Percentiles rank a stretch among this genome's conserved stretches.
phyloP scores from a whole-genome alignment of 2,888 invertebrate genomes.

The Heliconius ethilla region DNA sequence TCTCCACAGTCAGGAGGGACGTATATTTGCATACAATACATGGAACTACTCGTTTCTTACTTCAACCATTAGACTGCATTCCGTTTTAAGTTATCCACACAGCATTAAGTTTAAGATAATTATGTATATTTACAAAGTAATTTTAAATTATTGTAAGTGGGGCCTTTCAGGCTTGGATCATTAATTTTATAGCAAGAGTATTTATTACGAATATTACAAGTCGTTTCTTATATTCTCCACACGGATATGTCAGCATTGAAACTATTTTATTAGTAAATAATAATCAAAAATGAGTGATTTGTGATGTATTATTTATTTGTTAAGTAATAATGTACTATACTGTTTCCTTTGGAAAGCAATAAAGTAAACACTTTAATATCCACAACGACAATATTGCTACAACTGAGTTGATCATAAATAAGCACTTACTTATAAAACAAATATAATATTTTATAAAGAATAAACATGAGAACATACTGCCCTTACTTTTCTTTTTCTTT shows the following conservation, averaged over 20 bases:
- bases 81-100: slow-evolving; percentile 45
- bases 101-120: slow-evolving; percentile 29
- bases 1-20: slow-evolving; percentile 58
- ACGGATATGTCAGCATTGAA: slow-evolving; percentile 52
- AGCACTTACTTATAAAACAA: slow-evolving; percentile 53
- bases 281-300: slow-evolving; percentile 51
- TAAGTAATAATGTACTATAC: slow-evolving; percentile 51
- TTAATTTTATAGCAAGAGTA: slow-evolving; percentile 21
- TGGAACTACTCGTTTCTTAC: slow-evolving; percentile 52
- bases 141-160: slow-evolving; percentile 16
- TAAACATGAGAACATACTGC: slow-evolving; percentile 15
- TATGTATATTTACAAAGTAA: slow-evolving; percentile 26
- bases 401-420: slow-evolving; percentile 62
- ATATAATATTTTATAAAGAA: slow-evolving; percentile 37
- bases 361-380: slow-evolving; percentile 59
- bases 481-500: slow-evolving; percentile 12
- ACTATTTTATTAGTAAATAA: slow-evolving; percentile 51
- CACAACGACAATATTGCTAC: slow-evolving; percentile 55
- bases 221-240: slow-evolving; percentile 23
- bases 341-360: slow-evolving; percentile 48
- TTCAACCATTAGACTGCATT: slow-evolving; percentile 55
- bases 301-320: slow-evolving; percentile 50
- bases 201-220: slow-evolving; percentile 6
- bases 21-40: slow-evolving; percentile 76
- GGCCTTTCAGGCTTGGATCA: slow-evolving; percentile 7